Evolutionary conservation across 2,113 vertebrate species (phyloP).

Genomic region (Galbula dea): DNA sequence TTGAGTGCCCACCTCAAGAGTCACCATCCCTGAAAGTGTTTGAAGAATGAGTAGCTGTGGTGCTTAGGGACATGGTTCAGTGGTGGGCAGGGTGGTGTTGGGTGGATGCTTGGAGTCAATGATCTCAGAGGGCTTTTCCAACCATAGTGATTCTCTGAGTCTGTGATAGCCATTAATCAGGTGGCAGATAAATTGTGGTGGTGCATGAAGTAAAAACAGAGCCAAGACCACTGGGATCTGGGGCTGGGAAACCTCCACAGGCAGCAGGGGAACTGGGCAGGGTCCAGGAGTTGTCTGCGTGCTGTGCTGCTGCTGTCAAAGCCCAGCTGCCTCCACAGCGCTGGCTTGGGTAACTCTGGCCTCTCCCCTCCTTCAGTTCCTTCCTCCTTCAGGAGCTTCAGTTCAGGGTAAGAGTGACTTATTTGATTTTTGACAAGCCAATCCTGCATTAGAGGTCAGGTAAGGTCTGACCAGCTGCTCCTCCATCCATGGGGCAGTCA

Average conservation of each 20-base stretch:
- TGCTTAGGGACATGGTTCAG: too few relatives aligned
- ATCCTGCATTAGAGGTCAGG: not conserved
- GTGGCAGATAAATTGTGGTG: not conserved
- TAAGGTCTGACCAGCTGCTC: not conserved
- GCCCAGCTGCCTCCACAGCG: not conserved
- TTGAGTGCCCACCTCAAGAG: too few relatives aligned
- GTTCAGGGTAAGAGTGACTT: not conserved
- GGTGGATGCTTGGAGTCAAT: too few relatives aligned
- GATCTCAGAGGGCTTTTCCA: too few relatives aligned
- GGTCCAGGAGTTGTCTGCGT: not conserved
- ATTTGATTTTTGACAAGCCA: not conserved
- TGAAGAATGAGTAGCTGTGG: too few relatives aligned
- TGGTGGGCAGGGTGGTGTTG: too few relatives aligned
- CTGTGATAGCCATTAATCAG: not conserved
- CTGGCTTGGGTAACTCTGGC: not conserved
- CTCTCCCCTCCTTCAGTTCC: not conserved
- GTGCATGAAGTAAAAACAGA: not conserved
- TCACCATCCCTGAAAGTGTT: too few relatives aligned
- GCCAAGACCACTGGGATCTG: not conserved
- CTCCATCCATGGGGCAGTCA: not conserved
- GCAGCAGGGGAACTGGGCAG: rapidly evolving
- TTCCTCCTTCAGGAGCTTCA: not conserved
- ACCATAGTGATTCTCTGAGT: too few relatives aligned
- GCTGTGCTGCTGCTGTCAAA: not conserved
- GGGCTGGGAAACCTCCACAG: rapidly evolving